Conservation (phyloP, 2,113 vertebrate genomes). For the Cyprinodon variegatus region DNA sequence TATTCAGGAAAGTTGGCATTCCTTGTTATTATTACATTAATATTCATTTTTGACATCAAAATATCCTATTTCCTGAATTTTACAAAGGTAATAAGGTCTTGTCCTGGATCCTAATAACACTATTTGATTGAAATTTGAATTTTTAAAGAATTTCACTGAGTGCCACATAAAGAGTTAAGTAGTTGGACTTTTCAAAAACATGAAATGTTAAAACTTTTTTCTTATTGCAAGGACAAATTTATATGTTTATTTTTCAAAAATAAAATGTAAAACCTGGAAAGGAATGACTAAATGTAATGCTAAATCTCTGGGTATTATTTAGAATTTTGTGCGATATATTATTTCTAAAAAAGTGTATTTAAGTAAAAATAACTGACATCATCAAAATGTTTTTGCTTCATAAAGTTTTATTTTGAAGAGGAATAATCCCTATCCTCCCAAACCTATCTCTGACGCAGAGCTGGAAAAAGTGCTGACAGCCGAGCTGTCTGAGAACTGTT, state of each 20-base stretch:
- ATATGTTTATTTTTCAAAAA: neutral
- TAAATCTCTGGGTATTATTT: neutral
- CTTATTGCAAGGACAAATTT: neutral
- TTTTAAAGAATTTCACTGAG: no score
- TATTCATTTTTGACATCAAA: no score
- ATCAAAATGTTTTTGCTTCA: neutral
- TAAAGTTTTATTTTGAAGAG: slow-evolving; percentile 53
- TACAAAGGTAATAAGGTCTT: no score
- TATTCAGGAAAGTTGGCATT: no score
- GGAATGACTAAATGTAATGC: neutral
- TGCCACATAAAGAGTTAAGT: no score
- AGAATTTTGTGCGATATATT: neutral
- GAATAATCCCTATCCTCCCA: neutral
- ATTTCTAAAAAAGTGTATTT: neutral
- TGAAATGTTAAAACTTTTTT: neutral
- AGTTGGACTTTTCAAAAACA: neutral
- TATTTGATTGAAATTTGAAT: no score
- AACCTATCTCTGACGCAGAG: slow-evolving; percentile 2
- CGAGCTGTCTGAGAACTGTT: neutral
- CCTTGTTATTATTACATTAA: no score
- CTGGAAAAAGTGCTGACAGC: slow-evolving; percentile 7
- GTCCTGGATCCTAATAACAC: no score
- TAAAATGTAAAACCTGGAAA: neutral
- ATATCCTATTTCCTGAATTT: no score
- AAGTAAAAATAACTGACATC: neutral